Conservation (phyloP, 2,888 invertebrate species). For the Horisme vitalbata region DNA sequence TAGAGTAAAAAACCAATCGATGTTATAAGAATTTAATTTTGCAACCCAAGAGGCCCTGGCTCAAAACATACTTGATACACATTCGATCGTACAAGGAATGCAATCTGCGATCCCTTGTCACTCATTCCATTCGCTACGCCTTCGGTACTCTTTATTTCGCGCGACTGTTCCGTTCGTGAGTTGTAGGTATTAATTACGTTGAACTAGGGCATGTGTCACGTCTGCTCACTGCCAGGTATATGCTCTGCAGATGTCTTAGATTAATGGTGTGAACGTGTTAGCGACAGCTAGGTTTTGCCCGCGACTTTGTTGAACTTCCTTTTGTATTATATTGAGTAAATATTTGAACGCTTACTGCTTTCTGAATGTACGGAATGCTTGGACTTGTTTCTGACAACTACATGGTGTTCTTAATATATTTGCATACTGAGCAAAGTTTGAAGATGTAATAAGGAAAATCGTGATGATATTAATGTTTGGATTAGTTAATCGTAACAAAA, state of each 20-base stretch:
- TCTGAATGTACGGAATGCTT: too few relatives aligned
- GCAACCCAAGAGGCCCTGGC: background rate
- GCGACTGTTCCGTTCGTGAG: conserved; percentile 11
- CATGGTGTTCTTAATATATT: too few relatives aligned
- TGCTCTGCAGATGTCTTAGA: conserved; percentile 20
- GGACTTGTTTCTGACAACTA: too few relatives aligned
- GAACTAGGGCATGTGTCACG: conserved; percentile 25
- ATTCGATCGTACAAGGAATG: conserved; percentile 21
- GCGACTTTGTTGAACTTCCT: conserved; percentile 4
- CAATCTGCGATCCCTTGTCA: conserved; percentile 25
- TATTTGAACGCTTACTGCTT: too few relatives aligned
- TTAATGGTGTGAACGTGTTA: conserved; percentile 26
- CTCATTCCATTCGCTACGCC: conserved; percentile 19
- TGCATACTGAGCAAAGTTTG: too few relatives aligned
- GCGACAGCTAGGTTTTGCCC: conserved; percentile 7
- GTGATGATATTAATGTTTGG: too few relatives aligned
- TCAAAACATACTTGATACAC: conserved; percentile 17
- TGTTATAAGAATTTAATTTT: conserved; percentile 10
- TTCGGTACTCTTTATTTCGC: conserved; percentile 13
- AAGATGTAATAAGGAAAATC: too few relatives aligned
- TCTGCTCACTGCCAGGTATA: conserved; percentile 25
- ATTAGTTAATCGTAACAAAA: too few relatives aligned
- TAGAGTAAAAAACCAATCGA: too few relatives aligned
- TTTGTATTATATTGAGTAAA: too few relatives aligned
- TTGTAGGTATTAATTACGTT: conserved; percentile 16